A percentile compares a stretch with the other conserved stretches of the same genome.
These are phyloP conservation scores for Tipula lateralis DNA, from an alignment of 2,888 invertebrate species.

Conservation along the genomic window DNA sequence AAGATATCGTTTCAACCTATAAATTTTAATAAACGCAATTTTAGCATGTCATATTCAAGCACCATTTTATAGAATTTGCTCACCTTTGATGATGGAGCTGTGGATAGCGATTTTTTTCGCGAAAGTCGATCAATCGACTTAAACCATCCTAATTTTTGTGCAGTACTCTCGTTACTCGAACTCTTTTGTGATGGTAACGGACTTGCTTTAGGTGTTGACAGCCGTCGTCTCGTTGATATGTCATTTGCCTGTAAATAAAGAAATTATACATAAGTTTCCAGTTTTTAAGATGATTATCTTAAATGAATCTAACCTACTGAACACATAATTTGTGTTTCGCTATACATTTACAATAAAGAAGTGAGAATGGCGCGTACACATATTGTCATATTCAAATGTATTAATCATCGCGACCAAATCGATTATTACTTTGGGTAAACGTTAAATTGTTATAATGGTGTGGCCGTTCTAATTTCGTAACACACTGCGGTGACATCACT, in stretches of 20 bases:
- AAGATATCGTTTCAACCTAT: slow-evolving; percentile 20
- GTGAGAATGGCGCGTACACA: background rate
- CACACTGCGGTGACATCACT: background rate
- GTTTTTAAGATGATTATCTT: background rate
- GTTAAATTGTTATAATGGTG: background rate
- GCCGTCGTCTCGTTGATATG: slow-evolving; percentile 66
- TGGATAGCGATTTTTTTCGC: slow-evolving; percentile 54
- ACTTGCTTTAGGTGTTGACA: slow-evolving; percentile 70
- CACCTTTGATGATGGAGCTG: slow-evolving; percentile 27
- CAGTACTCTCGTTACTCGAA: slow-evolving; percentile 36
- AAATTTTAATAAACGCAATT: background rate
- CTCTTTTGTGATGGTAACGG: slow-evolving; percentile 53
- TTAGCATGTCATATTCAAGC: background rate
- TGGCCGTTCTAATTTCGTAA: background rate
- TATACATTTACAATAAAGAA: background rate
- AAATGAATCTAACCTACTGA: slow-evolving; percentile 24
- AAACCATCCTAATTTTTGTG: slow-evolving; percentile 65
- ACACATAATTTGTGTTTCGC: background rate
- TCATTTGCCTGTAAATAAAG: slow-evolving; percentile 44
- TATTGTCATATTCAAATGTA: background rate
- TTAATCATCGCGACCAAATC: background rate
- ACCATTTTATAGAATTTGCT: background rate
- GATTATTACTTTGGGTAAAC: too few relatives aligned
- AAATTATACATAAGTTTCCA: slow-evolving; percentile 29
- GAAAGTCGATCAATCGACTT: slow-evolving; percentile 70